Conservation (phyloP, 2,888 invertebrate species). For the Zele albiditarsus region DNA sequence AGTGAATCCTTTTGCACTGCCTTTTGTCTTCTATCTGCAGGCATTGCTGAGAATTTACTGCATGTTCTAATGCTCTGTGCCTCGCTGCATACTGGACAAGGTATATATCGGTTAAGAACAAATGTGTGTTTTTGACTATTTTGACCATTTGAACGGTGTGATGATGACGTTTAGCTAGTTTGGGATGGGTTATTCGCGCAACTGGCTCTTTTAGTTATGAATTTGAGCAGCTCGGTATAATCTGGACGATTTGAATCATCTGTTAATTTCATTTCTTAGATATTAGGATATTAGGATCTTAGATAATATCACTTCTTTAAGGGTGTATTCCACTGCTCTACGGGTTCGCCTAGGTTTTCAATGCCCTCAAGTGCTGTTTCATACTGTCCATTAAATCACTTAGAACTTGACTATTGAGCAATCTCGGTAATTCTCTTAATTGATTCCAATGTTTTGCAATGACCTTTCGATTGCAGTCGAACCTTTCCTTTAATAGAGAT, state of each 20-base stretch:
- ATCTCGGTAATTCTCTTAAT: not conserved
- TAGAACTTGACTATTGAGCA: not conserved
- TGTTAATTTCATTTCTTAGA: slow-evolving; percentile 28
- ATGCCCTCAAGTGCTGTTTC: slow-evolving; percentile 24
- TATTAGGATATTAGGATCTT: slow-evolving; percentile 23
- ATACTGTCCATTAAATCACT: not conserved
- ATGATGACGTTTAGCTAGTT: not conserved
- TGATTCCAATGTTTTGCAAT: not conserved
- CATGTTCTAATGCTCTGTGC: not conserved
- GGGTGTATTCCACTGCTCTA: slow-evolving; percentile 26
- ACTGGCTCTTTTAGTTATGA: not conserved
- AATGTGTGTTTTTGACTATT: not conserved
- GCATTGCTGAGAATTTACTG: not conserved
- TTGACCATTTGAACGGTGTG: not conserved
- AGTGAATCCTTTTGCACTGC: not conserved
- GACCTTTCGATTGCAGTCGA: not conserved
- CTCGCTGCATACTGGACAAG: not conserved
- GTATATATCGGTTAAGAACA: not conserved
- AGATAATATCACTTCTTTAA: slow-evolving; percentile 31
- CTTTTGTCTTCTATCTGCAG: not conserved
- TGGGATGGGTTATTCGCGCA: not conserved
- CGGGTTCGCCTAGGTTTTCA: slow-evolving; percentile 32
- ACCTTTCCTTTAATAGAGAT: not conserved
- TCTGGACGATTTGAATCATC: not conserved
- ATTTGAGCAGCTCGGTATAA: not conserved